phyloP scores from a whole-genome alignment of 2,113 vertebrate genomes.

The Otis tarda region DNA sequence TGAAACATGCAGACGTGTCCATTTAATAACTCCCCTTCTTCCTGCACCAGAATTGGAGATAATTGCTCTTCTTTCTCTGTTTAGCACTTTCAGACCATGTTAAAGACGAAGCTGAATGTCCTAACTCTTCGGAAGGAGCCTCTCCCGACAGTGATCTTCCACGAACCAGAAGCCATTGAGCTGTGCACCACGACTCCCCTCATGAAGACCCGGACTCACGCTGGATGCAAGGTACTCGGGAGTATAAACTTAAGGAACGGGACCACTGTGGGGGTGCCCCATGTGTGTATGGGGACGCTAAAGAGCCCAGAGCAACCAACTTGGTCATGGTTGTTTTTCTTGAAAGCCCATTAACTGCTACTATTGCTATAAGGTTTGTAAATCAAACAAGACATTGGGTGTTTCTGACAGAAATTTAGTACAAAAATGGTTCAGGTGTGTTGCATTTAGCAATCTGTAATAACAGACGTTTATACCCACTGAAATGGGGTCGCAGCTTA shows the following conservation, averaged over 20 bases:
- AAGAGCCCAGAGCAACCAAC: not conserved
- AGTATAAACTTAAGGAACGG: not conserved
- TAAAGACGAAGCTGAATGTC: constrained; percentile 98
- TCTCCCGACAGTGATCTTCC: constrained; percentile 94
- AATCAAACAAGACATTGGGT: not conserved
- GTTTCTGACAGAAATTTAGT: not conserved
- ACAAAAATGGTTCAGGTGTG: not conserved
- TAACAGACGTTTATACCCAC: not conserved
- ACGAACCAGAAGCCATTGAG: constrained; percentile 96
- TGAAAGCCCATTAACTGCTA: not conserved
- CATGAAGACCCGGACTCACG: constrained; percentile 85
- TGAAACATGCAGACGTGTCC: not conserved
- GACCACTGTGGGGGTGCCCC: not conserved
- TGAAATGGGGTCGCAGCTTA: not conserved
- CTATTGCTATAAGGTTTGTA: not conserved
- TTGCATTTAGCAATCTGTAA: not conserved
- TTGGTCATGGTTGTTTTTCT: not conserved
- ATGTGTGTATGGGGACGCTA: not conserved
- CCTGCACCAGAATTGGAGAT: not conserved
- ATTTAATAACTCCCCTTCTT: not conserved
- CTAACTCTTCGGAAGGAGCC: constrained; percentile 95
- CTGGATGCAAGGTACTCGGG: constrained; percentile 91
- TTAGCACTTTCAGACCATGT: constrained; percentile 99
- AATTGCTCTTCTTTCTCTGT: constrained; percentile 53
- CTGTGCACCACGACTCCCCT: constrained; percentile 91